phyloP scores from a whole-genome alignment of 2,797 vertebrate genomes.

The Neosilurus hyrtlii region DNA sequence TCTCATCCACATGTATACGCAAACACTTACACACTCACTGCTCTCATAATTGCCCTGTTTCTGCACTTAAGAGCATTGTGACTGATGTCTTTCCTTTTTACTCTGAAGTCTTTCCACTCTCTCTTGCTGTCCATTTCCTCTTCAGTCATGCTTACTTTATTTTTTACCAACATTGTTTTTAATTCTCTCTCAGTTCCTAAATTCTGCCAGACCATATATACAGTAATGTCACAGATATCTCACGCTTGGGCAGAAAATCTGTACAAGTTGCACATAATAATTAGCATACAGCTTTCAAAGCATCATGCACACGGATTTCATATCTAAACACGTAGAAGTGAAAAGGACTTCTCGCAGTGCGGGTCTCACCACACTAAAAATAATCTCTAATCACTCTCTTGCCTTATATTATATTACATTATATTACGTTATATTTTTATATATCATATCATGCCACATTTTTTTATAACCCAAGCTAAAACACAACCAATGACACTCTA shows the following conservation, averaged over 20 bases:
- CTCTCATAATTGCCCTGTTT: slow-evolving; percentile 30
- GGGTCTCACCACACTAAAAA: not conserved
- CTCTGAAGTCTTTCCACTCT: slow-evolving; percentile 25
- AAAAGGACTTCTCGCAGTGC: not conserved
- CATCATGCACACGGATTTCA: not conserved
- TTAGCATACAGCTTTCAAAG: not conserved
- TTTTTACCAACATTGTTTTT: not conserved
- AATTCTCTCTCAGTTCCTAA: slow-evolving; percentile 15
- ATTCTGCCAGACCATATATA: slow-evolving; percentile 18
- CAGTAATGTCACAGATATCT: slow-evolving; percentile 10
- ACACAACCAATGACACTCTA: not conserved
- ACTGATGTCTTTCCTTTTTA: slow-evolving; percentile 27
- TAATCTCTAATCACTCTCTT: not conserved
- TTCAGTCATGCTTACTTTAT: not conserved
- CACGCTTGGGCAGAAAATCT: not conserved
- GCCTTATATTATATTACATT: too few species aligned
- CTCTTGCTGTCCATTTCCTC: slow-evolving; percentile 29
- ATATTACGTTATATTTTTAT: too few species aligned
- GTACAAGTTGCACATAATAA: not conserved
- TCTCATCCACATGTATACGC: slow-evolving; percentile 11
- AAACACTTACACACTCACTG: slow-evolving; percentile 27
- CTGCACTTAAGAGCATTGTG: slow-evolving; percentile 30
- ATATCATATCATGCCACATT: too few species aligned
- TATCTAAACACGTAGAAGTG: not conserved
- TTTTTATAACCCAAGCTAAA: not conserved